Evolutionary conservation across 2,888 invertebrate genomes (phyloP).

Genomic region (Ephialtes manifestator): DNA sequence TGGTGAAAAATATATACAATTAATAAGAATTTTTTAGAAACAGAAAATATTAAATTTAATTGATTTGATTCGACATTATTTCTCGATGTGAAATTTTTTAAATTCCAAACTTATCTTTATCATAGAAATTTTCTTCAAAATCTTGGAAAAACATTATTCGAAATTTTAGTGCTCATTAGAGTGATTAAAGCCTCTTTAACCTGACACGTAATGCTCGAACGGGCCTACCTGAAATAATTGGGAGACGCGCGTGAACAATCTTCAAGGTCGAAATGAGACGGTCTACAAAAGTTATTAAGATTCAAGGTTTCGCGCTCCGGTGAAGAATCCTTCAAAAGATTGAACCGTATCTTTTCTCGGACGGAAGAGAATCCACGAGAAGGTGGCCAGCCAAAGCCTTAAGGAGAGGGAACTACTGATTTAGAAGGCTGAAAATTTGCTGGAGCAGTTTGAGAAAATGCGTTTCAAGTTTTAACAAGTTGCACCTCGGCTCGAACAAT

Average conservation of each 20-base stretch:
- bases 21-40: too few relatives aligned
- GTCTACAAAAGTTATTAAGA: conserved; percentile 46
- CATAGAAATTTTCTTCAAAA: neutral
- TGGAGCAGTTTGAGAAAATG: too few relatives aligned
- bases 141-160: neutral
- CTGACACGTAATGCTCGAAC: neutral
- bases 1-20: too few relatives aligned
- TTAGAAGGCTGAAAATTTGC: too few relatives aligned
- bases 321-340: neutral
- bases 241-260: conserved; percentile 74
- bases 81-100: too few relatives aligned
- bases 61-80: too few relatives aligned
- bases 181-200: neutral
- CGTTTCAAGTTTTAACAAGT: too few relatives aligned
- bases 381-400: neutral
- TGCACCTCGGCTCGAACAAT: too few relatives aligned
- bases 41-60: too few relatives aligned
- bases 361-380: conserved; percentile 17
- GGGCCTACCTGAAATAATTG: conserved; percentile 80
- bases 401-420: too few relatives aligned
- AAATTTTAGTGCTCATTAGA: neutral
- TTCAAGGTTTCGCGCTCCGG: conserved; percentile 22
- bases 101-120: too few relatives aligned
- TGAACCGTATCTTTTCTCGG: conserved; percentile 13
- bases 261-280: conserved; percentile 75